Percentiles rank a stretch among this genome's conserved stretches.
Evolutionary conservation across 2,888 invertebrate genomes (phyloP).

Genomic region (Ornithoptera alexandrae): DNA sequence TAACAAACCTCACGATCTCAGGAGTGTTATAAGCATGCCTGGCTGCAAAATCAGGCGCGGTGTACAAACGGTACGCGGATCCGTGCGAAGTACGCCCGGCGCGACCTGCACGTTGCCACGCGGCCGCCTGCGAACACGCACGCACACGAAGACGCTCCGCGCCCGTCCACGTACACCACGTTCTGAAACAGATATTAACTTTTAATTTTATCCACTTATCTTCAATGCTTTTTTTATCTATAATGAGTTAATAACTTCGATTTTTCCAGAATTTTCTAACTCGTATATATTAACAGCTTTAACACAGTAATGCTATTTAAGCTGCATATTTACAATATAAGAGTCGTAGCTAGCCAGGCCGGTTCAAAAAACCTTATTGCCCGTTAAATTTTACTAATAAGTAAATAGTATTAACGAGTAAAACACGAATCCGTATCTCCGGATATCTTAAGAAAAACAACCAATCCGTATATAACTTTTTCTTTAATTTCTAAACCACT

Average conservation of each 20-base stretch:
- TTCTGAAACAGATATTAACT: slow-evolving; percentile 61
- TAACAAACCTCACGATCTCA: slow-evolving; percentile 84
- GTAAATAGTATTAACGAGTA: no score
- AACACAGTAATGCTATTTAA: no score
- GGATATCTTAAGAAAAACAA: no score
- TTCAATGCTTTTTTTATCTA: background rate
- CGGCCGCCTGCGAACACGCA: slow-evolving; percentile 93
- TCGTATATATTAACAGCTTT: no score
- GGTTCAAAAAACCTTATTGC: no score
- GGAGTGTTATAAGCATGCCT: slow-evolving; percentile 86
- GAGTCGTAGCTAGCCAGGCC: no score
- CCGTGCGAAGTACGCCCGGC: slow-evolving; percentile 94
- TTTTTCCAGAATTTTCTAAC: no score
- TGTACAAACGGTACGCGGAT: slow-evolving; percentile 92
- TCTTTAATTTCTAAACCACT: no score
- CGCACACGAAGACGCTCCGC: slow-evolving; percentile 91
- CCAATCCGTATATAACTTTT: no score
- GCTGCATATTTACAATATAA: no score
- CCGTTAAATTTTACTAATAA: no score
- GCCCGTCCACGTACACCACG: slow-evolving; percentile 89
- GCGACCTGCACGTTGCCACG: slow-evolving; percentile 95
- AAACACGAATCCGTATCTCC: no score
- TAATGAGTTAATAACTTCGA: background rate
- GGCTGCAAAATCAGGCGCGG: slow-evolving; percentile 83
- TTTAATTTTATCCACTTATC: background rate